Evolutionary conservation across 1,140 invertebrate genomes (phyloP).

Genomic region (Leptopilina clavipes): DNA sequence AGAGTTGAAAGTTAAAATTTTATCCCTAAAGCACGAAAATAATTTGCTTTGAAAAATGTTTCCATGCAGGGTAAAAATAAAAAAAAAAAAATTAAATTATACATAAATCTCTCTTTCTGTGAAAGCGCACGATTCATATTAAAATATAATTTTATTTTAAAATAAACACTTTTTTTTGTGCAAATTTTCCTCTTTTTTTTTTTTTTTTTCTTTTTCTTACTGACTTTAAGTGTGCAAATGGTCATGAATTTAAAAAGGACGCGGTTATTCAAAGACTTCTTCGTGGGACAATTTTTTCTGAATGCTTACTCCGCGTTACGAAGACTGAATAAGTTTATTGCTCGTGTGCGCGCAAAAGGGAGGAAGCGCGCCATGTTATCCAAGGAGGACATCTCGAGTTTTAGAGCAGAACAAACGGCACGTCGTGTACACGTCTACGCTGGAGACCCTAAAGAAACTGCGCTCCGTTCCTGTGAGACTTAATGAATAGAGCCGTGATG

Average conservation of each 20-base stretch:
- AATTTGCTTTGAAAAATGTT: too few species aligned
- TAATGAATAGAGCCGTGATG: slow-evolving; percentile 57
- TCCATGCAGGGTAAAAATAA: too few species aligned
- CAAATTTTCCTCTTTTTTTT: too few species aligned
- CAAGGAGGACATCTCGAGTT: slow-evolving; percentile 65
- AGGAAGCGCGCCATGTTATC: slow-evolving; percentile 53
- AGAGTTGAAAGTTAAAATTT: too few species aligned
- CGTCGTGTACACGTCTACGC: slow-evolving; percentile 61
- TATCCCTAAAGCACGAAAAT: too few species aligned
- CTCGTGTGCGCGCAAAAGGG: slow-evolving; percentile 12
- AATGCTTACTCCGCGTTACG: slow-evolving; percentile 13
- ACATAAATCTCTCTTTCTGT: neutral
- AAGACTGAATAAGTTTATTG: slow-evolving; percentile 24
- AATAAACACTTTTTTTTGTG: slow-evolving; percentile 21
- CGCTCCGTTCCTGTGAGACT: slow-evolving; percentile 58
- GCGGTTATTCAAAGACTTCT: neutral
- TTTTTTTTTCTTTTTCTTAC: neutral
- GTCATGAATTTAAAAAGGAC: slow-evolving; percentile 30
- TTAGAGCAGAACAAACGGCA: slow-evolving; percentile 65
- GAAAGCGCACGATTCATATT: neutral
- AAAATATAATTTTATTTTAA: slow-evolving; percentile 17
- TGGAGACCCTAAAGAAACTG: slow-evolving; percentile 58
- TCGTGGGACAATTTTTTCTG: slow-evolving; percentile 26
- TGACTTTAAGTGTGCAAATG: slow-evolving; percentile 28
- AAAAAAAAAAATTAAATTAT: too few species aligned